These are phyloP conservation scores for Drosophila engyochracea DNA, from an alignment of 2,888 invertebrate genomes.

Conservation along the genomic window DNA sequence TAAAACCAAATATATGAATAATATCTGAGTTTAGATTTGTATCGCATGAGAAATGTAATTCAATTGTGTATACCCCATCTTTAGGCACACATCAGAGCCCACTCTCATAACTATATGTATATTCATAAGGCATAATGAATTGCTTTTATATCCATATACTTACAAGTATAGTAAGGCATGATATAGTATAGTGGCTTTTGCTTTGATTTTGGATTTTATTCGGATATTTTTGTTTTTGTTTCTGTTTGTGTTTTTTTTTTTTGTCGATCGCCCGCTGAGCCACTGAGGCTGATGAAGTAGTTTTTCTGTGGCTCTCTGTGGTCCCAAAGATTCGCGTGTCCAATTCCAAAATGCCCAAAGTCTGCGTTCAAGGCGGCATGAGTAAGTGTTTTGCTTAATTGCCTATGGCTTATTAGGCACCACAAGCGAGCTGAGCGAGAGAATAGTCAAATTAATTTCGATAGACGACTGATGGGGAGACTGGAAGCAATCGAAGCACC, in stretches of 20 bases:
- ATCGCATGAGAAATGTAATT: neutral
- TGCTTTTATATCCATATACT: conserved; percentile 55
- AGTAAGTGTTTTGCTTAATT: conserved; percentile 82
- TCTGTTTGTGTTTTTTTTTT: conserved; percentile 6
- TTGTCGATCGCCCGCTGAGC: conserved; percentile 65
- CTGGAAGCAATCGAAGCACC: conserved; percentile 45
- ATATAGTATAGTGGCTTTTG: conserved; percentile 33
- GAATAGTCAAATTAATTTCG: conserved; percentile 81
- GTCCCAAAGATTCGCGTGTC: conserved; percentile 58
- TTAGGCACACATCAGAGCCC: neutral
- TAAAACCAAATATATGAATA: neutral
- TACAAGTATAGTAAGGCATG: conserved; percentile 12
- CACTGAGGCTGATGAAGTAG: conserved; percentile 73
- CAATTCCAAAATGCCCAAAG: conserved; percentile 46
- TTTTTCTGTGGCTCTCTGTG: conserved; percentile 31
- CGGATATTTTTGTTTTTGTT: conserved; percentile 45
- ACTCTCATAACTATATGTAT: conserved; percentile 39
- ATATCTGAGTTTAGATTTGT: neutral
- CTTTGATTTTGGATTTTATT: conserved; percentile 20
- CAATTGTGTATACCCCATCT: conserved; percentile 2
- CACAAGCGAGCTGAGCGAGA: conserved; percentile 41
- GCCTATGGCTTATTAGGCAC: conserved; percentile 81
- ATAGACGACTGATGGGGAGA: conserved; percentile 33
- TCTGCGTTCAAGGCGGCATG: conserved; percentile 64
- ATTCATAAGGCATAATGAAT: conserved; percentile 73